Evolutionary conservation across 2,797 vertebrate species (phyloP).

Genomic region (Pseudotriccus pelzelni): DNA sequence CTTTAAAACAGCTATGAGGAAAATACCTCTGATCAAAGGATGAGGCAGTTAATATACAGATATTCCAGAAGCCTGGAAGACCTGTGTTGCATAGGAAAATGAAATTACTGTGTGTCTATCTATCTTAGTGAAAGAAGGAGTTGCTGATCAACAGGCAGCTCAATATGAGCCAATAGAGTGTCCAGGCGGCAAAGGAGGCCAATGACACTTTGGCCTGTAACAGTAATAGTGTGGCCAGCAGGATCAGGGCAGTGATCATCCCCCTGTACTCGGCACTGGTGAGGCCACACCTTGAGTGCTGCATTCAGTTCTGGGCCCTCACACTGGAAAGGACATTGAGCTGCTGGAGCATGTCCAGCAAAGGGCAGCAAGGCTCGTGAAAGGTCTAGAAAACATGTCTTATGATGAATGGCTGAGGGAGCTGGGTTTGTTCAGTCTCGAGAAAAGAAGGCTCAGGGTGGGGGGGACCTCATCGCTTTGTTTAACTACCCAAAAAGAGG

Average conservation of each 20-base stretch:
- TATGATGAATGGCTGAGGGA: neutral
- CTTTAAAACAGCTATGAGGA: neutral
- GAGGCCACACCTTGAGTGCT: neutral
- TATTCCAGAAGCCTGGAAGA: neutral
- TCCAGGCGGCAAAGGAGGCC: neutral
- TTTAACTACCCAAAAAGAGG: neutral
- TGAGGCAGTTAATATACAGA: neutral
- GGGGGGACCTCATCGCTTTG: neutral
- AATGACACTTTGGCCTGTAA: neutral
- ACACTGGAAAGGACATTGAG: neutral
- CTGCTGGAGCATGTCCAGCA: accelerated
- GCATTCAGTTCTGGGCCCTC: neutral
- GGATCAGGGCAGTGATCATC: neutral
- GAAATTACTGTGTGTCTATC: neutral
- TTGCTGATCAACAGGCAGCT: neutral
- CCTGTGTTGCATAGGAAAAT: neutral
- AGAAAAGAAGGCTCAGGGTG: neutral
- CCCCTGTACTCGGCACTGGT: neutral
- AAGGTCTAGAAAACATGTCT: neutral
- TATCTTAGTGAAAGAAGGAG: neutral
- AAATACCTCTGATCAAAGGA: neutral
- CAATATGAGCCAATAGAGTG: neutral
- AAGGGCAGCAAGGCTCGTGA: neutral
- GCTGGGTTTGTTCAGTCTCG: neutral
- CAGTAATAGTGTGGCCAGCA: neutral